phyloP scores from a whole-genome alignment of 2,113 vertebrate genomes.

The Campylomormyrus tamandua region DNA sequence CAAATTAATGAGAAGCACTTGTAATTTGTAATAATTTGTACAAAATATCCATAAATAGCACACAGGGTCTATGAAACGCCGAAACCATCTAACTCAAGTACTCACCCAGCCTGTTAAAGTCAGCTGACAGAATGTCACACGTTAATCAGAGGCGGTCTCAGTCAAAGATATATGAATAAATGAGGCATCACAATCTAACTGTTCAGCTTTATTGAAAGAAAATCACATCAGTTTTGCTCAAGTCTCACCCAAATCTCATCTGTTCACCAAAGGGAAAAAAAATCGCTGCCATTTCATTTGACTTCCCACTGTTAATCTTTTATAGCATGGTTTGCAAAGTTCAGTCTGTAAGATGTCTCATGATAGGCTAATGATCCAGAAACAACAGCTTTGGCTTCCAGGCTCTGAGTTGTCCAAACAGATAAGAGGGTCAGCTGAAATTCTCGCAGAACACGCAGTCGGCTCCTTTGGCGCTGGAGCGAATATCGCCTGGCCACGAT shows the following conservation, averaged over 20 bases:
- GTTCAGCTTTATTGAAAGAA: neutral
- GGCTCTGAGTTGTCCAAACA: neutral
- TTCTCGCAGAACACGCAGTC: neutral
- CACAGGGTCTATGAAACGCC: neutral
- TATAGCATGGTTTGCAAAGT: neutral
- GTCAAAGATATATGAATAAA: neutral
- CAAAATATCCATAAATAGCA: neutral
- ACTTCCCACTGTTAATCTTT: neutral
- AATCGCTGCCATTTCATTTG: neutral
- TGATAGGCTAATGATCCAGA: neutral
- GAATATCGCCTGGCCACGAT: neutral
- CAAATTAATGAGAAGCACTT: neutral
- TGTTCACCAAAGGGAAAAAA: neutral
- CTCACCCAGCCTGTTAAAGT: neutral
- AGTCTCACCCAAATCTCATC: neutral
- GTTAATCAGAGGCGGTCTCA: neutral
- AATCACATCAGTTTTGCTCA: neutral
- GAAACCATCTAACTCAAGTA: neutral
- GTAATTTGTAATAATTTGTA: neutral
- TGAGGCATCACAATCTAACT: neutral
- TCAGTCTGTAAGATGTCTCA: neutral
- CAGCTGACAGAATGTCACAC: neutral
- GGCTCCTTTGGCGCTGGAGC: neutral
- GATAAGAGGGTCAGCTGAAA: neutral
- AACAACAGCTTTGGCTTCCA: neutral